phyloP scores from a whole-genome alignment of 2,888 invertebrate genomes.

The Amphipoea lucens region DNA sequence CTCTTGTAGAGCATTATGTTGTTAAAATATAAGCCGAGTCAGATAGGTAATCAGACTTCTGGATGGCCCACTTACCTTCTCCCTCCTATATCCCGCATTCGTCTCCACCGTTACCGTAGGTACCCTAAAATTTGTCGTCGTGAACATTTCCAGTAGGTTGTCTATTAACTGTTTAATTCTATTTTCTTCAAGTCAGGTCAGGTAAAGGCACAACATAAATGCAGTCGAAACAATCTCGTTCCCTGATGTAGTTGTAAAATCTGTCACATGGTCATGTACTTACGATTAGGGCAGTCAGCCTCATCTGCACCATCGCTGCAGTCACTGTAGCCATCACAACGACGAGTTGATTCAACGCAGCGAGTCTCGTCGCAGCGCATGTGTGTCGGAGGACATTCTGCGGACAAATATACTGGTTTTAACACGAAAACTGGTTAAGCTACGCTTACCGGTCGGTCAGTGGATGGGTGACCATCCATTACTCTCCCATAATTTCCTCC shows the following conservation, averaged over 20 bases:
- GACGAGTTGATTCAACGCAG: constrained; percentile 89
- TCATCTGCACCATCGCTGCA: constrained; percentile 93
- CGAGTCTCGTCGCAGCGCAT: constrained; percentile 89
- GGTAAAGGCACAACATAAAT: neutral
- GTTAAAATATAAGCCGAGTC: neutral
- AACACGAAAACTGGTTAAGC: neutral
- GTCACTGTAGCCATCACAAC: constrained; percentile 91
- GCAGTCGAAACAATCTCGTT: neutral
- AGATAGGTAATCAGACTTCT: neutral
- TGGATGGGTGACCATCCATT: neutral
- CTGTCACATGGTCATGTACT: constrained; percentile 59
- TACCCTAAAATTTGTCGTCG: neutral
- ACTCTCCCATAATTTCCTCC: neutral
- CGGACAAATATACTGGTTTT: constrained; percentile 8
- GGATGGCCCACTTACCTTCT: constrained; percentile 10
- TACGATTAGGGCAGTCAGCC: constrained; percentile 87
- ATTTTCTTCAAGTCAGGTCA: neutral
- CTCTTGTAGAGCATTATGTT: neutral
- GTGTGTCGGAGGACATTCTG: constrained; percentile 79
- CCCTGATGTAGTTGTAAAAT: constrained; percentile 2
- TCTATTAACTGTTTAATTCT: neutral
- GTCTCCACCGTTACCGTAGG: neutral
- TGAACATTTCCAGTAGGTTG: neutral
- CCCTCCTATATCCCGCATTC: neutral
- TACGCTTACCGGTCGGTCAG: neutral